Evolutionary conservation across 2,113 vertebrate species (phyloP), one percentile per base, ranked within the genome.

Genomic region (Perca flavescens): DNA sequence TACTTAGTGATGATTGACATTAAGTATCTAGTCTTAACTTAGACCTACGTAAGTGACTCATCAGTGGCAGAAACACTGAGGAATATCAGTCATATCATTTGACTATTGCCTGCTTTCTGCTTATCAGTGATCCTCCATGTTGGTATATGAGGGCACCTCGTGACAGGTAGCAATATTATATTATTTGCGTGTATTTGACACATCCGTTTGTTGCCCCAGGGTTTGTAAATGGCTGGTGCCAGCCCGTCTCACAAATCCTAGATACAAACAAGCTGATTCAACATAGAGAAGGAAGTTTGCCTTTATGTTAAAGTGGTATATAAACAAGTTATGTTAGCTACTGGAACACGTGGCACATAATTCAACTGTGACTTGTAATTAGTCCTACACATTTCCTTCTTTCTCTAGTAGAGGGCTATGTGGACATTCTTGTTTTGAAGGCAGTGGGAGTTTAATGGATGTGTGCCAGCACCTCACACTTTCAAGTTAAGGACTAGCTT

Each of bases 341-440:
- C 13, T 53, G 22, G 31, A 58, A 43, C 72, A 66, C 12, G 16
- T 40, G 6, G 17, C 79, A 58, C 36, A 77, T 34, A 60, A 16
- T 47, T 43, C 36, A 50, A 28, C 16, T 12, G 8, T 68, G 19
- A 22, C 21, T 74, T 71, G 12, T 11, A 76, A 8, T 66, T 60
- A 46, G 52, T 52, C 40, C 40, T 43, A 43, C 9, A 11, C 11
- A 43, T 43, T 11, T 43, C 40, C 10, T 43, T 43, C 40, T 2
- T 10, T 11, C n/a, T 73, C 13, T 36, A 61, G 5, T 53, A 50
- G 14, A 54, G 56, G 19, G 22, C 73, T 70, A 71, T 62, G 53
- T 82, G 82, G 66, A 74, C 79, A 64, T 76, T 84, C 84, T 63
- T 72, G 56, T 76, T 64, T 64, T 54, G 52, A 87, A 72, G 62